Conservation (phyloP, 2,113 vertebrate genomes). For the Prietella phreatophila region DNA sequence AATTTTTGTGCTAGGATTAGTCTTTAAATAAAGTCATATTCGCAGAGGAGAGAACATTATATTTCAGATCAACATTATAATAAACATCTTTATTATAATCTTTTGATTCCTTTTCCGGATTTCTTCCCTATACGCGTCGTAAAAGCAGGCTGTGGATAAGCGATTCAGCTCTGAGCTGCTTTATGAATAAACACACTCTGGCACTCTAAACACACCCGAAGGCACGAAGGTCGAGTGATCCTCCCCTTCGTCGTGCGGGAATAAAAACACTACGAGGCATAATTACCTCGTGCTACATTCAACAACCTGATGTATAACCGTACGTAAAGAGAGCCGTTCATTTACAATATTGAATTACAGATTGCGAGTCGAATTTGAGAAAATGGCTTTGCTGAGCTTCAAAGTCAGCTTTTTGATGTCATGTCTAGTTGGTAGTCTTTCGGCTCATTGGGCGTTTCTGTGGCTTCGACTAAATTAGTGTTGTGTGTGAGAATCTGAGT, state of each 20-base stretch:
- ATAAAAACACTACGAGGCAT: not conserved
- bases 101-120: not conserved
- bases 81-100: not conserved
- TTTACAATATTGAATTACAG: slow-evolving; percentile 27
- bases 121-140: not conserved
- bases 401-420: slow-evolving; percentile 22
- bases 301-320: not conserved
- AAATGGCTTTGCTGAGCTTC: not conserved
- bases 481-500: slow-evolving; percentile 20
- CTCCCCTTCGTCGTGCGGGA: not conserved
- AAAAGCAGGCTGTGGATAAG: not conserved
- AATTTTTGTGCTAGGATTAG: not conserved
- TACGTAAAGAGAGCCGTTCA: not conserved
- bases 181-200: not conserved
- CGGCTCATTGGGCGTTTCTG: slow-evolving; percentile 5
- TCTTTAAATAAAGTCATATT: not conserved
- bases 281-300: not conserved
- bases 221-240: not conserved
- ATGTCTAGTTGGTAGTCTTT: slow-evolving; percentile 17
- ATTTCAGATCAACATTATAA: not conserved
- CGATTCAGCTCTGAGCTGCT: not conserved
- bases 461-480: slow-evolving; percentile 23
- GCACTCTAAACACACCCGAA: not conserved
- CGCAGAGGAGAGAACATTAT: not conserved
- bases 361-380: not conserved